Percentiles rank a stretch among this genome's conserved stretches.
These are phyloP conservation scores for Drosophila tani DNA, from an alignment of 1,140 invertebrate species.

Conservation along the genomic window DNA sequence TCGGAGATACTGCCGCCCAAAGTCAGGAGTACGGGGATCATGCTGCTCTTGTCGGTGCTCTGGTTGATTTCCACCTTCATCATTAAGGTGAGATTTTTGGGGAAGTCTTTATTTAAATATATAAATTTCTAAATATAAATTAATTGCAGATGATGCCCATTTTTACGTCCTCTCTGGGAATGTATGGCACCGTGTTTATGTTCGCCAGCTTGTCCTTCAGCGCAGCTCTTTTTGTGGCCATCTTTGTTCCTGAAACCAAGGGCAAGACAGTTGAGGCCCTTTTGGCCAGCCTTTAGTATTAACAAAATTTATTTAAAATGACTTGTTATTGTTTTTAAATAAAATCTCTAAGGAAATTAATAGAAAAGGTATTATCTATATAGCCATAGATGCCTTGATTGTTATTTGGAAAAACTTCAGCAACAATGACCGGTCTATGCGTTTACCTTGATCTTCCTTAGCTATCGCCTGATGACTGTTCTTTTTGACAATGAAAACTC, in stretches of 20 bases:
- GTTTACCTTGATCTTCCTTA: conserved; percentile 12
- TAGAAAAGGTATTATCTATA: neutral
- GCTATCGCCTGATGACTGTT: neutral
- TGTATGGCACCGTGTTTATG: conserved; percentile 73
- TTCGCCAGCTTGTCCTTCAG: conserved; percentile 62
- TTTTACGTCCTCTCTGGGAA: conserved; percentile 50
- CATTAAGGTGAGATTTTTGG: conserved; percentile 57
- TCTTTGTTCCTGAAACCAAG: conserved; percentile 90
- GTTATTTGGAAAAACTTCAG: neutral
- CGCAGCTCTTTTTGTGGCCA: conserved; percentile 66
- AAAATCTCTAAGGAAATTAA: conserved; percentile 11
- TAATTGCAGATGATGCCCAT: conserved; percentile 47
- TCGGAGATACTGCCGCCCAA: conserved; percentile 78
- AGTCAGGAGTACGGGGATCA: conserved; percentile 62
- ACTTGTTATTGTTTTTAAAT: conserved; percentile 41
- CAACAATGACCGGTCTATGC: conserved; percentile 28
- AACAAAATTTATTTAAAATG: conserved; percentile 6
- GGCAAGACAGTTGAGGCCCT: conserved; percentile 91
- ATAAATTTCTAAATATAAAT: neutral
- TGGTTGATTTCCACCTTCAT: conserved; percentile 63
- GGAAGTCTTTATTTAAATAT: neutral
- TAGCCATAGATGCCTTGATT: conserved; percentile 8
- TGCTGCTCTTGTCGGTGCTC: conserved; percentile 67
- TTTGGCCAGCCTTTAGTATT: conserved; percentile 79
- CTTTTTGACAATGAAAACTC: conserved; percentile 10